Conservation (phyloP, 2,888 invertebrate species). For the Achlya flavicornis region DNA sequence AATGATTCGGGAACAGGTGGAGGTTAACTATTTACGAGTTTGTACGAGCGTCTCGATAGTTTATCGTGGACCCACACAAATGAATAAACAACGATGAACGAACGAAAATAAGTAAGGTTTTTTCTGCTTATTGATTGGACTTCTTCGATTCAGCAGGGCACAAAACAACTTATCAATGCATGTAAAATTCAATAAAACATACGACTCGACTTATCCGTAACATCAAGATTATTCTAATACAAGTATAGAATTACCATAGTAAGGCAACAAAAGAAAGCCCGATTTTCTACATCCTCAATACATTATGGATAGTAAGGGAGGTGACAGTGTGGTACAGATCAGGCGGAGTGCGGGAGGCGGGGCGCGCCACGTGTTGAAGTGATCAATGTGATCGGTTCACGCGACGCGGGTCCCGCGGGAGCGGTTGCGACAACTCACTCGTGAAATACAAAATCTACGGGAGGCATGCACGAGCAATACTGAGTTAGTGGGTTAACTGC, state of each 20-base stretch:
- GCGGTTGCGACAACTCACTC: background rate
- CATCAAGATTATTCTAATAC: background rate
- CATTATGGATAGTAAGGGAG: background rate
- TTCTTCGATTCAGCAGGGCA: background rate
- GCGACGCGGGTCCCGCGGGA: slow-evolving; percentile 4
- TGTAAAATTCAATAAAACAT: background rate
- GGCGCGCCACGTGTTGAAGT: background rate
- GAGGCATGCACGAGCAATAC: background rate
- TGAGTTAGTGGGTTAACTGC: background rate
- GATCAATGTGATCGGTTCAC: slow-evolving; percentile 6
- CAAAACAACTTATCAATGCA: background rate
- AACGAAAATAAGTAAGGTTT: background rate
- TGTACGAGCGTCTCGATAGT: slow-evolving; percentile 3
- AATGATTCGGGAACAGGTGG: background rate
- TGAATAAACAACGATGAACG: background rate
- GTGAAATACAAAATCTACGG: background rate
- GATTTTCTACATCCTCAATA: background rate
- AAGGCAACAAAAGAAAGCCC: background rate
- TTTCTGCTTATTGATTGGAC: no score
- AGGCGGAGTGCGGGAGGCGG: background rate
- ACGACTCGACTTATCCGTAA: background rate
- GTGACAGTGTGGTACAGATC: background rate
- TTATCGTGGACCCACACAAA: background rate
- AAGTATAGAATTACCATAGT: background rate
- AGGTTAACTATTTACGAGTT: slow-evolving; percentile 8